Percentiles rank a stretch among this genome's conserved stretches.
Evolutionary conservation across 2,113 vertebrate genomes (phyloP).

Genomic region (Alligator sinensis): DNA sequence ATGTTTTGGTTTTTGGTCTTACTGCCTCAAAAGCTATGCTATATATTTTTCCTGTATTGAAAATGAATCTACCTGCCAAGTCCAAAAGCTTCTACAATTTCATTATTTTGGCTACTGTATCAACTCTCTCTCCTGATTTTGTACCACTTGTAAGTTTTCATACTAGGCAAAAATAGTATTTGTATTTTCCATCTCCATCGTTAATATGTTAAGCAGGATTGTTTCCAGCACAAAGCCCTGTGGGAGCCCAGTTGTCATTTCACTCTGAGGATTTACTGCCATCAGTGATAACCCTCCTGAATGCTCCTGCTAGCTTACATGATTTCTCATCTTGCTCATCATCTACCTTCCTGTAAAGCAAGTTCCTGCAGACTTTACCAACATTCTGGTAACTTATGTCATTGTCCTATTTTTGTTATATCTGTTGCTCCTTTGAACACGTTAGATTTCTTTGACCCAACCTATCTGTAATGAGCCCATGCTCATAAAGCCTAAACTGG

Average conservation of each 20-base stretch:
- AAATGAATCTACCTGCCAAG: neutral
- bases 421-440: neutral
- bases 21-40: neutral
- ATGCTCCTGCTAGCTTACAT: neutral
- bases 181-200: neutral
- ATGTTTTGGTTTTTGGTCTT: neutral
- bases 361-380: neutral
- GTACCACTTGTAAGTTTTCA: neutral
- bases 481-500: neutral
- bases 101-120: neutral
- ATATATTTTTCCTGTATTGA: neutral
- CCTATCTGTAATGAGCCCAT: fast-evolving
- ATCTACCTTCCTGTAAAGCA: neutral
- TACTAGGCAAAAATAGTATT: neutral
- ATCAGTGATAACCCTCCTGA: neutral
- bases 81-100: neutral
- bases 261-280: neutral
- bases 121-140: neutral
- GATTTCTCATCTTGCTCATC: neutral
- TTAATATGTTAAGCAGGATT: neutral
- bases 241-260: neutral
- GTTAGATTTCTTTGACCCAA: neutral
- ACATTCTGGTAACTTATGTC: neutral
- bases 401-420: neutral
- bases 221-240: neutral